Conservation (phyloP, 2,797 vertebrate species). For the Xerus rutilus region DNA sequence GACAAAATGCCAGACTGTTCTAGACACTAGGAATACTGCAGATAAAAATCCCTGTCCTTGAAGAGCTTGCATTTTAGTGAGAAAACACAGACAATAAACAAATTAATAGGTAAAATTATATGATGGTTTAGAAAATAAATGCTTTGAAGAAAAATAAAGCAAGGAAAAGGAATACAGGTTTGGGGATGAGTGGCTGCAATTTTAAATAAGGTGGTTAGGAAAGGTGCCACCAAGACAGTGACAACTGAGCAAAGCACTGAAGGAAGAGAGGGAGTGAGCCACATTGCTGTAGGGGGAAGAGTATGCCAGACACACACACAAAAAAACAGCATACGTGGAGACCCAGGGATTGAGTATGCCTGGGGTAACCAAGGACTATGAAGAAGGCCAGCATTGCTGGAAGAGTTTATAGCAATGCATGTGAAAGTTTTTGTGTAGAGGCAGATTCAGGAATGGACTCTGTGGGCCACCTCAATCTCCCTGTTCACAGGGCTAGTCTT, state of each 20-base stretch:
- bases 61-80: constrained; percentile 30
- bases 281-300: neutral
- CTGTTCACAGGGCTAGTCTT: neutral
- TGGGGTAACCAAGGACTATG: neutral
- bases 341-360: neutral
- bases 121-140: constrained; percentile 42
- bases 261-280: neutral
- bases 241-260: constrained; percentile 23
- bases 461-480: neutral
- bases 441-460: neutral
- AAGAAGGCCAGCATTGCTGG: neutral
- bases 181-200: neutral
- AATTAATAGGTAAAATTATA: constrained; percentile 19
- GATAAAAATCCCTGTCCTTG: neutral
- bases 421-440: neutral
- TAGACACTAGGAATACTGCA: neutral
- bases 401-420: neutral
- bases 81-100: constrained; percentile 17
- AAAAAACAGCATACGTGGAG: neutral
- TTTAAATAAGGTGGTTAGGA: neutral
- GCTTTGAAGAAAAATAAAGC: constrained; percentile 34
- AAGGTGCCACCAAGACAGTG: neutral
- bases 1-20: constrained; percentile 8
- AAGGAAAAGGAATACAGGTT: constrained; percentile 24
- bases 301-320: neutral